Base-by-base conservation (phyloP, 1,140 invertebrate genomes). In the Magallana gigas region DNA sequence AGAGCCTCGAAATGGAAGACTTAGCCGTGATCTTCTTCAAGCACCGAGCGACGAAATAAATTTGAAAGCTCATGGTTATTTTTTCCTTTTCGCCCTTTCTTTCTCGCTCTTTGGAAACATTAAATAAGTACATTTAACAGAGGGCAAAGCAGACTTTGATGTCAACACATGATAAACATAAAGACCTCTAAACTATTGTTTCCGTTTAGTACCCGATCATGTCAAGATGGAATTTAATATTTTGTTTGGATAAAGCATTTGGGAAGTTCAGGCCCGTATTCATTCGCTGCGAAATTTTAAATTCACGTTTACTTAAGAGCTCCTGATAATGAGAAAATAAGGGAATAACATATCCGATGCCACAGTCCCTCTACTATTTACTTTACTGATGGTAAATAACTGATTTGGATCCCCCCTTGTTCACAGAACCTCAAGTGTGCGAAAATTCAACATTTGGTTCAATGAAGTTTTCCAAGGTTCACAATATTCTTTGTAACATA, bases 221-320 rank as follows among this genome's bases (percentile, higher is more conserved):
- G 68, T 76, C 68, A 76, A 76, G 68, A 76, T 18, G 8, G 68
- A 76, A 76, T 76, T 76, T 76, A 76, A 76, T 76, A 29, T 76
- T 76, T 76, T 76, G 23, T 76, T 76, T 76, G 68, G 11, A 76
- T 29, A 76, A 76, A 6, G 68, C 11, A 76, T 76, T 76, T 76
- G 5, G 0, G 7, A 76, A 18, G 68, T 76, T 76, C 68, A 48
- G 23, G 64, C 11, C n/a, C 64, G 7, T 23, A 64, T 71, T 11
- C 18, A 71, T 29, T 23, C 68, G 36, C 11, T 29, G 68, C 29
- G 14, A 29, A 36, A 12, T 76, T 36, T 76, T 12, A 76, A 76
- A 29, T 76, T 29, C 23, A 9, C 9, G 68, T 29, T 18, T 76
- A 29, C 68, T 29, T 76, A 76, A 76, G 11, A 23, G 23, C 23